phyloP scores from a whole-genome alignment of 2,888 invertebrate species.

The Cantharis nigra region DNA sequence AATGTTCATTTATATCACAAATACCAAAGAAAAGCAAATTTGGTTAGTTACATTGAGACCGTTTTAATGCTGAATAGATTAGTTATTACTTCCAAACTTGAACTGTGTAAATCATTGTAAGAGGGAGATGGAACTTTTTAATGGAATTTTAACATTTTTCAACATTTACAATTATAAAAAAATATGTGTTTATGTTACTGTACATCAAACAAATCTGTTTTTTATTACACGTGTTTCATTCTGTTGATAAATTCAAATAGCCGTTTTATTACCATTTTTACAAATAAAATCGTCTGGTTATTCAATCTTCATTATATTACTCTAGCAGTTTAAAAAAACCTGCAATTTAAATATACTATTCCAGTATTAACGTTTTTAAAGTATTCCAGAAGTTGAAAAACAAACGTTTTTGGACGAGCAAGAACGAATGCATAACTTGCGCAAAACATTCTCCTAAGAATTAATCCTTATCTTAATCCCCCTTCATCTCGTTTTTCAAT shows the following conservation, averaged over 20 bases:
- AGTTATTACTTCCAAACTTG: constrained; percentile 17
- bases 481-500: too few species aligned
- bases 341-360: too few species aligned
- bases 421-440: too few species aligned
- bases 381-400: too few species aligned
- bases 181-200: not conserved
- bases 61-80: constrained; percentile 23
- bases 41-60: constrained; percentile 19
- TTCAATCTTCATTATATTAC: not conserved
- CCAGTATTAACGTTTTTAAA: too few species aligned
- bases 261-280: not conserved
- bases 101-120: constrained; percentile 17
- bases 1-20: constrained; percentile 17
- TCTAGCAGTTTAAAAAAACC: not conserved
- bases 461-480: too few species aligned
- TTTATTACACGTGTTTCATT: not conserved
- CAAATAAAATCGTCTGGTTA: not conserved
- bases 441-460: too few species aligned
- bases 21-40: constrained; percentile 18
- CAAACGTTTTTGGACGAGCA: too few species aligned
- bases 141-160: not conserved
- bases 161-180: not conserved
- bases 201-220: not conserved
- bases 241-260: not conserved
- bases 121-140: not conserved